Evolutionary conservation across 2,797 vertebrate genomes (phyloP), one percentile per base, ranked within the genome.

Genomic region (Thalassophryne amazonica): DNA sequence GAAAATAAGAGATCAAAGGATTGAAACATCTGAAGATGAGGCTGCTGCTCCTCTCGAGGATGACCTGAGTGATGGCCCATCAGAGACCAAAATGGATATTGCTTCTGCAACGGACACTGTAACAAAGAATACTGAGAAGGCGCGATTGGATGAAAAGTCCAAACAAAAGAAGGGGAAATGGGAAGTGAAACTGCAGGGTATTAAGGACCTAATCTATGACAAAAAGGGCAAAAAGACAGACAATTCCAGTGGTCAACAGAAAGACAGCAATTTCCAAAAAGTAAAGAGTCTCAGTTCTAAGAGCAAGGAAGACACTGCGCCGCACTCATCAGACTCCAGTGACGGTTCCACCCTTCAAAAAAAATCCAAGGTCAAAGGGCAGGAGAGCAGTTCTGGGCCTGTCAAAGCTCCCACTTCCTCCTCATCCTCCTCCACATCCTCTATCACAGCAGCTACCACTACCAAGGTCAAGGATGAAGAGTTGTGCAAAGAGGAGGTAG

Each of bases 141-240:
- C 31, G 0, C 32, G 43, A 7, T 4, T 25, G 8, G 78, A 80
- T 3, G 60, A 71, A 10, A 94, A 85, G 57, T 33, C 64, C 68
- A 95, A 86, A 60, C 92, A 78, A 47, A 97, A 90, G 68, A 95
- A 93, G 46, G 80, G 63, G 3, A 91, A 87, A 72, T 71, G 76
- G 32, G 89, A 89, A 8, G 60, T 85, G 1, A 92, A 89, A 68
- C 56, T 87, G 28, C 86, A 88, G 54, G 85, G 84, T 17, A 83
- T 90, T 7, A 90, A 84, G 69, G 87, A 92, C 14, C 60, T 87
- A 2, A 71, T 86, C 29, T 75, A 63, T 1, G 91, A 91, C 24
- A 89, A 86, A 52, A 89, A 83, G 60, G 47, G 29, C 54, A 89
- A 83, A 46, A 90, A 83, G 62, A 0, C 56, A 0, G 89, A 88